A percentile compares a stretch with the other conserved stretches of the same genome.
phyloP scores from a whole-genome alignment of 1,140 invertebrate species.

The Hesperophylax magnus region DNA sequence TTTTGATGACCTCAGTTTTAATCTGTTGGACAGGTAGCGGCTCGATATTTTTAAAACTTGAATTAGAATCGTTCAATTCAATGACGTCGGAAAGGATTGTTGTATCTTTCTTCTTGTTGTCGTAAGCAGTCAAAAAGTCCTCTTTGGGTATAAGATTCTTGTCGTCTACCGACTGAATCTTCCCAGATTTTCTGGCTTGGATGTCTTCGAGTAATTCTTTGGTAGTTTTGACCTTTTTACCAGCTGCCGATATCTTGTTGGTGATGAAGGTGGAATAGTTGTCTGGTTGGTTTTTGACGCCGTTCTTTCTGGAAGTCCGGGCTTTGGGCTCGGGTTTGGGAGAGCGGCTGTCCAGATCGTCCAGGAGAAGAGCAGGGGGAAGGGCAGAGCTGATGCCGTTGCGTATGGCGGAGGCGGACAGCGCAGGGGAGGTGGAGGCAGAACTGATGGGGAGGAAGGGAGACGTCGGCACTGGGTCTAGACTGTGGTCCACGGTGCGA shows the following conservation, averaged over 20 bases:
- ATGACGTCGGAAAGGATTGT: slow-evolving; percentile 45
- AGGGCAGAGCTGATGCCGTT: slow-evolving; percentile 43
- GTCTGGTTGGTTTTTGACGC: slow-evolving; percentile 51
- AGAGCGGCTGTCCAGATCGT: slow-evolving; percentile 50
- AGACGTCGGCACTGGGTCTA: slow-evolving; percentile 39
- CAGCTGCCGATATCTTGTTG: slow-evolving; percentile 51
- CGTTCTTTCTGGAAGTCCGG: slow-evolving; percentile 51
- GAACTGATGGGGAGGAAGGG: slow-evolving; percentile 53
- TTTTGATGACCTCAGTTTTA: slow-evolving; percentile 38
- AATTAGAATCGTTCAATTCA: slow-evolving; percentile 61
- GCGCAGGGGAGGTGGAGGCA: slow-evolving; percentile 51
- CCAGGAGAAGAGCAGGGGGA: slow-evolving; percentile 20
- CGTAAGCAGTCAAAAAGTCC: slow-evolving; percentile 65
- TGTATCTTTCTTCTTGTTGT: slow-evolving; percentile 49
- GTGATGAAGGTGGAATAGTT: slow-evolving; percentile 56
- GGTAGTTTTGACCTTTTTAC: slow-evolving; percentile 57
- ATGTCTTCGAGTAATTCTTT: slow-evolving; percentile 68
- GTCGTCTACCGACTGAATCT: slow-evolving; percentile 48
- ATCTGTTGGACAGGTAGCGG: slow-evolving; percentile 32
- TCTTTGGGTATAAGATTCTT: slow-evolving; percentile 63
- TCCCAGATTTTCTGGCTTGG: slow-evolving; percentile 62
- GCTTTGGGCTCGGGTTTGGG: slow-evolving; percentile 48
- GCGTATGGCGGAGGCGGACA: slow-evolving; percentile 16
- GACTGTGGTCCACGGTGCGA: slow-evolving; percentile 52
- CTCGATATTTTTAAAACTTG: slow-evolving; percentile 44